A percentile compares a stretch with the other conserved stretches of the same genome.
phyloP scores from a whole-genome alignment of 2,113 vertebrate species.

The Onychostruthus taczanowskii region DNA sequence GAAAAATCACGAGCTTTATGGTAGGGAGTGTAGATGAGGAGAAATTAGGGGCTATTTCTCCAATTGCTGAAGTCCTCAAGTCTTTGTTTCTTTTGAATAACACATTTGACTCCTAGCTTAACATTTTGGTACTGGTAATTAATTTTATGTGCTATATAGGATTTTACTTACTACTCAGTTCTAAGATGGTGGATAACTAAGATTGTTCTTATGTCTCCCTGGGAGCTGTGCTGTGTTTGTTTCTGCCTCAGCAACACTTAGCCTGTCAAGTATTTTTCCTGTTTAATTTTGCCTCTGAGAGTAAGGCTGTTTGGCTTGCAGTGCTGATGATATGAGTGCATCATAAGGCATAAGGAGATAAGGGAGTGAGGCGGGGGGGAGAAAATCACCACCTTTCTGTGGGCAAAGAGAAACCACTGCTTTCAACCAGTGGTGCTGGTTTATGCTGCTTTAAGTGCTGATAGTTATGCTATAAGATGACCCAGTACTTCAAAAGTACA shows the following conservation, averaged over 20 bases:
- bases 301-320: not conserved
- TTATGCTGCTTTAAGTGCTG: not conserved
- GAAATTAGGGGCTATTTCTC: not conserved
- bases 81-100: not conserved
- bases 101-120: not conserved
- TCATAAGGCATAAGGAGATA: not conserved
- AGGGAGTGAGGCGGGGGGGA: fast-evolving
- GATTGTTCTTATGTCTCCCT: not conserved
- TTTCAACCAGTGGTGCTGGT: not conserved
- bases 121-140: not conserved
- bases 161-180: not conserved
- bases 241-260: not conserved
- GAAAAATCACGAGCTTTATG: not conserved
- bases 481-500: not conserved
- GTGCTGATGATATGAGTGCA: not conserved
- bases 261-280: not conserved
- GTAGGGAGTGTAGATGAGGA: fast-evolving
- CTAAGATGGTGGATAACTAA: not conserved
- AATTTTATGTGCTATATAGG: not conserved
- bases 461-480: not conserved
- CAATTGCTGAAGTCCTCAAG: not conserved
- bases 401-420: not conserved
- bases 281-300: not conserved
- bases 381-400: not conserved
- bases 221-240: not conserved